Evolutionary conservation across 92 coral and sea anemone genomes (phyloP).

Genomic region (Porites rus): DNA sequence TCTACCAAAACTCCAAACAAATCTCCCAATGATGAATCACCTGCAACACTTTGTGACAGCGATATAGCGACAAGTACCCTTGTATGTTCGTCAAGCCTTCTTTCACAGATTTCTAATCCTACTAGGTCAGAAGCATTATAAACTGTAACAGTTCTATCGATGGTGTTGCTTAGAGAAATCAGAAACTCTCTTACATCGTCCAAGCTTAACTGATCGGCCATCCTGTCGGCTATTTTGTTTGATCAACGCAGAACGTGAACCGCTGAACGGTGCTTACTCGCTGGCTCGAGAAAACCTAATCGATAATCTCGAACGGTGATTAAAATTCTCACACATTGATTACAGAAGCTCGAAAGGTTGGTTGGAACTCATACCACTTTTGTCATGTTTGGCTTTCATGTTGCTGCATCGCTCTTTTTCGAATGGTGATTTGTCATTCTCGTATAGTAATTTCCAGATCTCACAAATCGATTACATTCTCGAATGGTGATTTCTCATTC

Average conservation of each 20-base stretch:
- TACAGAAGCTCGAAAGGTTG: neutral
- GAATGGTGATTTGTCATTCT: constrained; percentile 16
- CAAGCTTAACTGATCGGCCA: constrained; percentile 45
- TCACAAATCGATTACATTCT: neutral
- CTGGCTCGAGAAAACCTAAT: constrained; percentile 39
- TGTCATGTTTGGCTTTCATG: neutral
- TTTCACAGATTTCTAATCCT: constrained; percentile 71
- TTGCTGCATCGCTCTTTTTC: constrained; percentile 5
- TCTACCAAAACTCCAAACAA: constrained; percentile 15
- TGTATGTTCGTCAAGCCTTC: constrained; percentile 67
- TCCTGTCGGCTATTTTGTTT: neutral
- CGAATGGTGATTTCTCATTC: neutral
- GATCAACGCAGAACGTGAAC: constrained; percentile 3
- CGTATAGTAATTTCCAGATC: neutral
- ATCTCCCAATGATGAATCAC: constrained; percentile 36
- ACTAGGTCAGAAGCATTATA: constrained; percentile 54
- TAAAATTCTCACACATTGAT: neutral
- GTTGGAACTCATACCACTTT: neutral
- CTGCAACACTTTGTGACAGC: constrained; percentile 5
- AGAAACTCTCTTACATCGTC: constrained; percentile 49
- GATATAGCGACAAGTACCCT: constrained; percentile 44
- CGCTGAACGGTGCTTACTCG: constrained; percentile 24
- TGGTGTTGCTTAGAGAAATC: constrained; percentile 32
- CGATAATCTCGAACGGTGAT: constrained; percentile 36
- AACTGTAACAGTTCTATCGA: constrained; percentile 35